Conservation (phyloP, 2,113 vertebrate genomes). For the Laticauda colubrina region DNA sequence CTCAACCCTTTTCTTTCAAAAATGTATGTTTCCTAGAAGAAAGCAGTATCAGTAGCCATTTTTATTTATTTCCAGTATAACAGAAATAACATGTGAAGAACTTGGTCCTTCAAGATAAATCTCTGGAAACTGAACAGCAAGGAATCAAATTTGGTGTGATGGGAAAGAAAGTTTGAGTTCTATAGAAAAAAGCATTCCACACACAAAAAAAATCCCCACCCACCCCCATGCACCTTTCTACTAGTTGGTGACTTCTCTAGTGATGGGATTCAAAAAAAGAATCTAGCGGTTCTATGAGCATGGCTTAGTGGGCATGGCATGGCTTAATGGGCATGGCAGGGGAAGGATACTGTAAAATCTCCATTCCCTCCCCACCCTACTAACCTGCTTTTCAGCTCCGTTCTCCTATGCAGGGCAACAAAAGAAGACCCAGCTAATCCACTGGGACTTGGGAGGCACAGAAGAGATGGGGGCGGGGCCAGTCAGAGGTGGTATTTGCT, state of each 20-base stretch:
- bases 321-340: no score
- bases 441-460: no score
- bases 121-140: neutral
- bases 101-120: neutral
- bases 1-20: neutral
- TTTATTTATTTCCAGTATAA: neutral
- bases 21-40: neutral
- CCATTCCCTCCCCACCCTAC: no score
- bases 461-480: no score
- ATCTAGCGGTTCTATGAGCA: no score
- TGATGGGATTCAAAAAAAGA: no score
- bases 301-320: no score
- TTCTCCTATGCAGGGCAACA: no score
- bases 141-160: neutral
- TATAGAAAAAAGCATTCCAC: neutral
- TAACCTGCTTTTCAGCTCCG: no score
- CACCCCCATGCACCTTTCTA: neutral
- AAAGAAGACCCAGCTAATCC: no score
- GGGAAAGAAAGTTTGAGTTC: neutral
- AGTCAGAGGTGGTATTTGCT: no score
- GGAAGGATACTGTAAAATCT: no score
- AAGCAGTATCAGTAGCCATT: neutral
- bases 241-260: neutral
- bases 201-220: neutral
- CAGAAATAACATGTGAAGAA: neutral